Base-by-base conservation (phyloP, 2,888 invertebrate genomes). In the Idaea aversata region DNA sequence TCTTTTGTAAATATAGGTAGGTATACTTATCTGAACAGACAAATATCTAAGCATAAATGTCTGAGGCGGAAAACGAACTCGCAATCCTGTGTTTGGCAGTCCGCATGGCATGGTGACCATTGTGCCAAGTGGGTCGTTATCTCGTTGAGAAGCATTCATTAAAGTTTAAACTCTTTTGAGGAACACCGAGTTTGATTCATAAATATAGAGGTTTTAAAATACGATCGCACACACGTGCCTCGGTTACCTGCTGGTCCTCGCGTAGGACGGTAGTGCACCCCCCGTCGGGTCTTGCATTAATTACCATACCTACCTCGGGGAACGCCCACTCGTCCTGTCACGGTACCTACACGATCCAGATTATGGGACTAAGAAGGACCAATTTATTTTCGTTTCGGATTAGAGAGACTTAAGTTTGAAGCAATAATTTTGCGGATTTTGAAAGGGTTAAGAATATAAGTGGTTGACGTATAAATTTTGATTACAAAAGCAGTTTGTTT, bases 271-370 rank as follows among this genome's bases (percentile, higher is more conserved):
- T 70, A 75, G 77, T 71, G 65, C 67, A 65, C 65, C 65, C 70
- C 76, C 76, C 63, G 74, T 68, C 25, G 78, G 72, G 76, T 65
- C 61, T 65, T 69, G 76, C 74, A 78, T 77, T 79, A 78, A 80
- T 80, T 79, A 76, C 69, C 61, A 25, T 25, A 25, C 58, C 64
- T 63, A 64, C 68, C 75, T 72, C 69, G 63, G 69, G 63, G 66
- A 25, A 77, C 74, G 75, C 78, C 77, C 80, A 80, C 81, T 73
- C 70, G 68, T 70, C 67, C 75, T 71, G 74, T 72, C 69, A 67
- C 65, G 58, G 58, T 34, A n/a, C 59, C 34, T 57, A 60, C 62
- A 68, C 68, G 70, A 72, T 67, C 57, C 62, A 38, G 66, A 73
- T 72, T 66, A 63, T 72, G 65, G 65, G 5, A 59, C 15, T 59